Conservation (phyloP, 2,113 vertebrate genomes). For the Chrysochloris asiatica region DNA sequence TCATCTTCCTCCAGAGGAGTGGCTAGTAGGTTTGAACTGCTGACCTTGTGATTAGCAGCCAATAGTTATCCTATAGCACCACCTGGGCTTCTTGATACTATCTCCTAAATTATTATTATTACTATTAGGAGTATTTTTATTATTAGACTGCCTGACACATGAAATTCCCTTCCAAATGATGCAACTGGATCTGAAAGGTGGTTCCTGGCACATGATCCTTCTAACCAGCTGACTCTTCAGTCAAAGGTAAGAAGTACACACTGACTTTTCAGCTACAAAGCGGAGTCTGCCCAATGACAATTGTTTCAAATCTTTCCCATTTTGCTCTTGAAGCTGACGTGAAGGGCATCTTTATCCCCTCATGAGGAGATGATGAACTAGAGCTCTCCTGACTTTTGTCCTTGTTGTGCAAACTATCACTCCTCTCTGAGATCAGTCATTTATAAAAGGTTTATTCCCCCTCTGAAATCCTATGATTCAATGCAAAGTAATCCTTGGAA, state of each 20-base stretch:
- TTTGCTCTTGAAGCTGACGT: not conserved
- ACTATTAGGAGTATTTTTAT: too few species aligned
- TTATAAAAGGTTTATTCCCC: constrained; percentile 21
- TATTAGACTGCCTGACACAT: not conserved
- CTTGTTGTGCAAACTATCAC: not conserved
- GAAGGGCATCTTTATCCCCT: accelerated
- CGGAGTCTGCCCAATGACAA: not conserved
- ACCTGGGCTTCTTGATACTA: too few species aligned
- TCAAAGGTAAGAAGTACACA: not conserved
- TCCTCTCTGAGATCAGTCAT: not conserved
- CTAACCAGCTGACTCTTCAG: not conserved
- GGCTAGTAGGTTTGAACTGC: too few species aligned
- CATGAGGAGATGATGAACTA: not conserved
- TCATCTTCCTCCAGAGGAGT: too few species aligned
- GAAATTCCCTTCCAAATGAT: not conserved
- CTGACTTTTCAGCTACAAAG: not conserved
- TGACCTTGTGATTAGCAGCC: too few species aligned
- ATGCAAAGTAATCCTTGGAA: constrained; percentile 37
- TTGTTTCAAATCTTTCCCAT: not conserved
- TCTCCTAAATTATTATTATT: too few species aligned
- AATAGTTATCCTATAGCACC: too few species aligned
- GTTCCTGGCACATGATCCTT: not conserved
- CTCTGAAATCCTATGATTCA: constrained; percentile 22
- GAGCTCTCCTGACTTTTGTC: not conserved
- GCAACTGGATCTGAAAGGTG: not conserved